Evolutionary conservation across 2,888 invertebrate species (phyloP).

Genomic region (Therioaphis trifolii): DNA sequence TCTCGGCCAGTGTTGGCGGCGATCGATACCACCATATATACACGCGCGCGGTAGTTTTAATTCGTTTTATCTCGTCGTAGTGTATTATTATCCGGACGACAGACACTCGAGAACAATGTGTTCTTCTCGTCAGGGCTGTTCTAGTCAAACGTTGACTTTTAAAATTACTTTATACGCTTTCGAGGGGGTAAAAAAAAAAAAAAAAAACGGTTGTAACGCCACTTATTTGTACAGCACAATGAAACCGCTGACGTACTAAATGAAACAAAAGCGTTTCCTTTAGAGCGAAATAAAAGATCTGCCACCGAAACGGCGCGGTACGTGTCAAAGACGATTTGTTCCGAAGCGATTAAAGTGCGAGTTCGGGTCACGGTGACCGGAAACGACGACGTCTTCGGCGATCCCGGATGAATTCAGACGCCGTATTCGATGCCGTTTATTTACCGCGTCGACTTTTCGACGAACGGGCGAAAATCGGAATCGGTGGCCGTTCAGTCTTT

Average conservation of each 20-base stretch:
- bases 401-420: not conserved
- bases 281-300: conserved; percentile 35
- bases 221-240: conserved; percentile 3
- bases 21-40: not conserved
- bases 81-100: not conserved
- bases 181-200: not conserved
- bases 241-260: conserved; percentile 27
- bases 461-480: not conserved
- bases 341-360: conserved; percentile 30
- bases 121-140: not conserved
- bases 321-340: conserved; percentile 35
- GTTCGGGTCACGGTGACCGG: not conserved
- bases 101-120: conserved; percentile 12
- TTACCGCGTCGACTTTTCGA: not conserved
- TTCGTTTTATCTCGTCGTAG: not conserved
- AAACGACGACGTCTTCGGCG: not conserved
- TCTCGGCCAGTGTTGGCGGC: no score
- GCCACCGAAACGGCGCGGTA: conserved; percentile 24
- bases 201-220: not conserved
- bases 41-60: not conserved
- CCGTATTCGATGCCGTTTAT: not conserved
- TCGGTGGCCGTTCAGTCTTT: no score
- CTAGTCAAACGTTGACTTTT: conserved; percentile 3
- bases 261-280: conserved; percentile 38
- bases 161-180: not conserved